phyloP scores from a whole-genome alignment of 1,140 invertebrate species.

The Drosophila saltans region DNA sequence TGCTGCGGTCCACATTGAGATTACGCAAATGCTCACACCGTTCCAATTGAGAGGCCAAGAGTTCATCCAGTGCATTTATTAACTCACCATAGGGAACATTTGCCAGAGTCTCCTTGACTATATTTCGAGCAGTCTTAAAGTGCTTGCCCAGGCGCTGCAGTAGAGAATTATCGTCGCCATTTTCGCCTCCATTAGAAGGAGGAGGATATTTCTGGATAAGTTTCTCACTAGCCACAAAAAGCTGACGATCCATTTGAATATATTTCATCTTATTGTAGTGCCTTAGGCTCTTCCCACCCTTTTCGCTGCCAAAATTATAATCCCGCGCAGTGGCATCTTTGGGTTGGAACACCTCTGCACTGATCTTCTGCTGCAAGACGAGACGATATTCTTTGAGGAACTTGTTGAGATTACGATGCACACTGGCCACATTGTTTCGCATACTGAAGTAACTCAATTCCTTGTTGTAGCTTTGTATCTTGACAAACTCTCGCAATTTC shows the following conservation, averaged over 20 bases:
- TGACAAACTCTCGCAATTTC: conserved; percentile 95
- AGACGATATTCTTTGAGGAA: conserved; percentile 92
- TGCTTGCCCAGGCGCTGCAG: conserved; percentile 75
- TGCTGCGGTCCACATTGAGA: conserved; percentile 86
- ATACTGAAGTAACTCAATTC: conserved; percentile 98
- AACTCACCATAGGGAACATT: conserved; percentile 85
- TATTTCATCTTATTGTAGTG: conserved; percentile 56
- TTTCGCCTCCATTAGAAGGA: neutral
- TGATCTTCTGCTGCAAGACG: conserved; percentile 82
- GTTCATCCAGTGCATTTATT: conserved; percentile 86
- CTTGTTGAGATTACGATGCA: conserved; percentile 94
- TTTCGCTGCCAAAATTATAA: conserved; percentile 65
- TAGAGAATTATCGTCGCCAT: conserved; percentile 32
- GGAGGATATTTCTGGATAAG: conserved; percentile 48
- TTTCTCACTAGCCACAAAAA: conserved; percentile 65
- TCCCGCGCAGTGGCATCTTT: conserved; percentile 76
- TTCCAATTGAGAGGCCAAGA: conserved; percentile 87
- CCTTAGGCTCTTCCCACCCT: conserved; percentile 59
- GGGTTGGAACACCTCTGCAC: conserved; percentile 65
- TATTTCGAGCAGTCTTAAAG: conserved; percentile 85
- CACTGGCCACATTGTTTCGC: conserved; percentile 93
- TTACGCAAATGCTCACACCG: conserved; percentile 86
- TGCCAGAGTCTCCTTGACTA: conserved; percentile 86
- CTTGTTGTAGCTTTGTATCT: conserved; percentile 96
- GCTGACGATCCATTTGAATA: conserved; percentile 51